Base-by-base conservation (phyloP, 1,140 invertebrate species). In the Pentalonia nigronervosa region DNA sequence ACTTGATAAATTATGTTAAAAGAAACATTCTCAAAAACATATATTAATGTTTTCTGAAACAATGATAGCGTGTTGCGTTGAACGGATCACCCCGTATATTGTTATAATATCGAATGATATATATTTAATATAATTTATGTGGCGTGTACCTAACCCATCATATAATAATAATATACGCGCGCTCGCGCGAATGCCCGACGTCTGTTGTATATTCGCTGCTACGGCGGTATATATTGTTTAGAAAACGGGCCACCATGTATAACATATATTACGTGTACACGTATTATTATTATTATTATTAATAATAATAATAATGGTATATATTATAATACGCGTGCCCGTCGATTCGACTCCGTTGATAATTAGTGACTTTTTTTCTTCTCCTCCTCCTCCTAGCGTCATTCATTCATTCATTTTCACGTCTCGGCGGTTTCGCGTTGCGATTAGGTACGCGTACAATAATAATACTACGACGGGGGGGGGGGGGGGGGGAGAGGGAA, bases 321-420 rank as follows among this genome's bases (percentile, higher is more conserved):
- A n/a, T 76, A 76, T 17, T 76, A 76, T 76, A 34, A 76, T n/a
- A n/a, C 60, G n/a, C 60, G 30, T n/a, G 60, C 30, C 41, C 83
- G 23, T 8, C 30, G 53, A 91, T 67, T 91, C 90, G 56, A 56
- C n/a, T 36, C 56, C 67, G 91, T 41, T 53, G 47, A 84, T 92
- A 92, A 92, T 92, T 92, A 92, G 76, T 84, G 21, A 83, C 45
- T 84, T 92, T 83, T 91, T 92, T 93, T 84, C 48, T 76, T 48
- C 17, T 48, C 7, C 23, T 48, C 56, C 34, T 11, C 6, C 30
- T 83, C 41, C 41, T 41, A 4, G 41, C 23, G 23, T 14, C 50
- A 48, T 84, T 50, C 14, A 2, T 56, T 41, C 47, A 36, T 53
- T 41, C 41, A 53, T 53, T 50, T 91, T 76, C 50, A 47, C 76